A percentile compares a stretch with the other conserved stretches of the same genome.
These are phyloP conservation scores for Gymnothorax reevesii DNA, from an alignment of 2,797 vertebrate genomes.

Conservation along the genomic window DNA sequence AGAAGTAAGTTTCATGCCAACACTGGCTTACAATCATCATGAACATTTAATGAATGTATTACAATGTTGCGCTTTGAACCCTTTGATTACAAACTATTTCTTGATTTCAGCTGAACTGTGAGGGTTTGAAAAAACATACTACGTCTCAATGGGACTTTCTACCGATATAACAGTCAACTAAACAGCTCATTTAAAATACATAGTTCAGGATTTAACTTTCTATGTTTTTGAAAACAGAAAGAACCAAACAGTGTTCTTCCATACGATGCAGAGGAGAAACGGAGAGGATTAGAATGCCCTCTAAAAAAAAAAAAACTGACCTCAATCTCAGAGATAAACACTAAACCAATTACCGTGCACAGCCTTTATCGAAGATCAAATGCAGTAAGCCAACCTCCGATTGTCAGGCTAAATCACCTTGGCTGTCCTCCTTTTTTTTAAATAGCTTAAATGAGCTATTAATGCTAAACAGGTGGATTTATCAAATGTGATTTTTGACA, in stretches of 20 bases:
- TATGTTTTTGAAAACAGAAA: too few species aligned
- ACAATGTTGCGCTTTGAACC: too few species aligned
- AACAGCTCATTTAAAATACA: too few species aligned
- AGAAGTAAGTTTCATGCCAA: not conserved
- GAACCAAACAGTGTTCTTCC: not conserved
- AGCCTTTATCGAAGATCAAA: slow-evolving; percentile 30
- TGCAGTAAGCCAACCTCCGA: slow-evolving; percentile 32
- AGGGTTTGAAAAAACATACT: not conserved
- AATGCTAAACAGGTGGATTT: slow-evolving; percentile 56
- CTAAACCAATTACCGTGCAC: slow-evolving; percentile 21
- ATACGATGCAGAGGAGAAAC: not conserved
- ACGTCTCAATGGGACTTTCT: not conserved
- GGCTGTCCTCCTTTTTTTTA: slow-evolving; percentile 48
- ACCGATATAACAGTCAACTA: not conserved
- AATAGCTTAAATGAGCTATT: slow-evolving; percentile 57
- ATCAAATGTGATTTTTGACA: slow-evolving; percentile 34
- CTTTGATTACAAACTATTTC: too few species aligned
- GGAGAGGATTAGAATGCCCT: not conserved
- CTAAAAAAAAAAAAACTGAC: not conserved
- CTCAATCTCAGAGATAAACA: slow-evolving; percentile 14
- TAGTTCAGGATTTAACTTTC: not conserved
- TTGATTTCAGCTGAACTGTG: too few species aligned
- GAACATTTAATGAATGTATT: not conserved
- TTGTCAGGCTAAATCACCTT: slow-evolving; percentile 38
- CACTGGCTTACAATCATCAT: too few species aligned